Evolutionary conservation across 2,888 invertebrate species (phyloP).

Genomic region (Tanaodytes sp.): DNA sequence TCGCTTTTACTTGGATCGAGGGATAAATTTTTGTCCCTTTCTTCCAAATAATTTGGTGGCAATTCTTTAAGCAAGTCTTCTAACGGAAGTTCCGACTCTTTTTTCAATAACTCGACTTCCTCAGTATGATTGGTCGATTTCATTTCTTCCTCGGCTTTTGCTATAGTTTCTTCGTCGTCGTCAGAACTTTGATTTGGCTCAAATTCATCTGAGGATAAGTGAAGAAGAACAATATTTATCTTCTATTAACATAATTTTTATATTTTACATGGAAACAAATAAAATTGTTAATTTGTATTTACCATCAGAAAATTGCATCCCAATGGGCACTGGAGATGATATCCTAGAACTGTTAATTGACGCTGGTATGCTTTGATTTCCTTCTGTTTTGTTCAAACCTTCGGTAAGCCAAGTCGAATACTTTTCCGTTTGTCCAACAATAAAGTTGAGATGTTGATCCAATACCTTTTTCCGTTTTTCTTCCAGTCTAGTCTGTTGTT

Average conservation of each 20-base stretch:
- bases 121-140: conserved; percentile 76
- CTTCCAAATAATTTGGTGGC: conserved; percentile 86
- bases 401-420: conserved; percentile 93
- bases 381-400: conserved; percentile 81
- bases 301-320: conserved; percentile 71
- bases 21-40: conserved; percentile 77
- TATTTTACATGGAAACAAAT: too few relatives aligned
- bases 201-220: conserved; percentile 84
- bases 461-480: conserved; percentile 95
- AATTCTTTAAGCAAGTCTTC: conserved; percentile 88
- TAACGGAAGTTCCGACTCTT: conserved; percentile 91
- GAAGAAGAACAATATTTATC: too few relatives aligned
- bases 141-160: conserved; percentile 83
- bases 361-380: conserved; percentile 69
- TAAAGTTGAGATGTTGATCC: conserved; percentile 96
- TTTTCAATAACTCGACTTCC: conserved; percentile 89
- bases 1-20: conserved; percentile 59
- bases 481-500: conserved; percentile 92
- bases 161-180: conserved; percentile 96
- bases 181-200: conserved; percentile 84
- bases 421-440: conserved; percentile 98
- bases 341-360: conserved; percentile 72
- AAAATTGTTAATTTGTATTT: too few relatives aligned
- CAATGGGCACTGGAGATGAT: conserved; percentile 68
- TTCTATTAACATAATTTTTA: too few relatives aligned